Base-by-base conservation (phyloP, 2,888 invertebrate genomes). In the Rhingia campestris region DNA sequence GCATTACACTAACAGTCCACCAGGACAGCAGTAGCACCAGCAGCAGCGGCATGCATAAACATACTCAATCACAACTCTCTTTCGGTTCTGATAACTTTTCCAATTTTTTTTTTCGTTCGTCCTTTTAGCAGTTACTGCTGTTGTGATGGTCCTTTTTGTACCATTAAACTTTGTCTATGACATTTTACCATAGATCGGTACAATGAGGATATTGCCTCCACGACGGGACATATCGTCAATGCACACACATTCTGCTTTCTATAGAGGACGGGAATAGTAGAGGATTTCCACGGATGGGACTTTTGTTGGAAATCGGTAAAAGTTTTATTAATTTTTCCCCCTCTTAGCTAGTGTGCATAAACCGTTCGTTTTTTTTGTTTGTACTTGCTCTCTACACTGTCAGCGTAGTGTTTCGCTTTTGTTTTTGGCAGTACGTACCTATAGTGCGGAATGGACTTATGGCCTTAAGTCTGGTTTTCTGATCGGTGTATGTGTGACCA, bases 91-190 rank as follows among this genome's bases (percentile, higher is more conserved):
- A 69, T 82, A 82, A 82, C 67, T 82, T 79, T 77, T 79, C 32
- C 63, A 49, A 9, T 9, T 54, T 37, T 54, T 14, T 45, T 39
- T 45, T 51, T n/a, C 43, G n/a, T 7, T 4, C 14, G 7, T 22
- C 9, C 14, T 14, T 39, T 45, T 47, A 22, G 22, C 22, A 22
- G 41, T 43, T 39, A 10, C 2, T 59, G 61, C 30, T 73, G 70
- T 56, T 51, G 32, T 47, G 43, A 4, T 75, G 73, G 74, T 69
- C 66, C 43, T 70, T 81, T 81, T 81, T 72, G 54, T 69, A 67
- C 74, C 70, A 80, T 80, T 70, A 80, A 84, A 84, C 84, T 84
- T 84, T 84, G 84, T 84, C 84, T 84, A 80, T 84, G 84, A 80
- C 84, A 84, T 69, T 84, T 84, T 80, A 61, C 74, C 74, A 84